Conservation (phyloP, 2,888 invertebrate genomes). For the Papilio elwesi region DNA sequence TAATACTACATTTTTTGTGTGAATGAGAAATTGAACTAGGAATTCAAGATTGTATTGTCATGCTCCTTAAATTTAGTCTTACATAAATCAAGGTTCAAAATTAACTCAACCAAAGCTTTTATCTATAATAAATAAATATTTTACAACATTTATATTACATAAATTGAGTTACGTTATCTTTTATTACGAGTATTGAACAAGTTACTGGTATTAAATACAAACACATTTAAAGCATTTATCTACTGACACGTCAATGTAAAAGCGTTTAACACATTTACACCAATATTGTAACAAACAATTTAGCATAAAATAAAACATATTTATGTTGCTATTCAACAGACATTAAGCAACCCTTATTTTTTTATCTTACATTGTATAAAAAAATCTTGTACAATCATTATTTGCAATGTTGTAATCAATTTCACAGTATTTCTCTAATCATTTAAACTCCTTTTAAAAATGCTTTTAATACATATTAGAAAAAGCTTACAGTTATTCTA, state of each 20-base stretch:
- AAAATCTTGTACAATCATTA: too few relatives aligned
- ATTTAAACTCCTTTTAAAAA: too few relatives aligned
- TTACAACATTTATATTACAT: not conserved
- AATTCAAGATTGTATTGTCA: not conserved
- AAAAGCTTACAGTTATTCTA: too few relatives aligned
- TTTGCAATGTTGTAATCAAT: too few relatives aligned
- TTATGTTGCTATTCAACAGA: too few relatives aligned
- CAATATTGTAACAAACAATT: not conserved
- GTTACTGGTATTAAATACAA: not conserved
- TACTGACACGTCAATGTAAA: not conserved
- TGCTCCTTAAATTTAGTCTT: conserved; percentile 20
- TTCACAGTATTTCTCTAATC: too few relatives aligned
- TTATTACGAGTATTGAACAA: not conserved
- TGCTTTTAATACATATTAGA: too few relatives aligned
- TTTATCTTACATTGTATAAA: too few relatives aligned
- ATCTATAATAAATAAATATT: too few relatives aligned
- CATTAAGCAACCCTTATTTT: too few relatives aligned
- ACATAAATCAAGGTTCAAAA: conserved; percentile 13
- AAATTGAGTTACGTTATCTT: too few relatives aligned
- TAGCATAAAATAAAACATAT: not conserved
- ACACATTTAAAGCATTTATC: conserved; percentile 17
- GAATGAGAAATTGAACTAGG: not conserved
- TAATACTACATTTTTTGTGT: not conserved
- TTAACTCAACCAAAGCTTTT: too few relatives aligned
- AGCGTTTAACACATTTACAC: not conserved